Conservation (phyloP, 1,140 invertebrate species). For the Anastrepha obliqua region DNA sequence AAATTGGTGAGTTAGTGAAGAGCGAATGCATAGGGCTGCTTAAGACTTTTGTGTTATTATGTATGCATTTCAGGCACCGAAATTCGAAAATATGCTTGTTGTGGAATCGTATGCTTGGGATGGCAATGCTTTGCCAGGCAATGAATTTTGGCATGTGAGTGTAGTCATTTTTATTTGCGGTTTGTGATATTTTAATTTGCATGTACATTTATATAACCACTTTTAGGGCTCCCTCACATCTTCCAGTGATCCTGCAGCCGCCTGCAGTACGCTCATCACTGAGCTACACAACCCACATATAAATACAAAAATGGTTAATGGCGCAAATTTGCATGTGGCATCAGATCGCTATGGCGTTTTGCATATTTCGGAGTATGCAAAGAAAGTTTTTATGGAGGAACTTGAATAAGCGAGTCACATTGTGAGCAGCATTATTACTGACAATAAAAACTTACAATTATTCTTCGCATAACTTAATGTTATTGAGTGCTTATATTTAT, state of each 20-base stretch:
- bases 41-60: not conserved
- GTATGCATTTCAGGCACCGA: not conserved
- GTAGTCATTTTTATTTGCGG: not conserved
- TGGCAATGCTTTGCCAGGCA: conserved; percentile 81
- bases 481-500: no score
- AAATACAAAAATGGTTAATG: conserved; percentile 75
- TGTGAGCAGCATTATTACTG: no score
- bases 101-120: conserved; percentile 82
- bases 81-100: conserved; percentile 65
- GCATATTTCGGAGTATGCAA: conserved; percentile 76
- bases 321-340: conserved; percentile 76
- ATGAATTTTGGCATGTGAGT: conserved; percentile 76
- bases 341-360: conserved; percentile 75
- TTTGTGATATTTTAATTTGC: not conserved
- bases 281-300: conserved; percentile 79
- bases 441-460: no score
- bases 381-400: conserved; percentile 57
- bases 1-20: conserved; percentile 49
- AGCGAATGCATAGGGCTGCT: not conserved
- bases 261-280: conserved; percentile 77
- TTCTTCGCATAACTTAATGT: no score
- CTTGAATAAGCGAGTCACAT: no score
- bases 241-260: conserved; percentile 80
- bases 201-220: not conserved
- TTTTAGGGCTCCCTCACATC: conserved; percentile 67